Percentiles rank a stretch among this genome's conserved stretches.
Evolutionary conservation across 2,113 vertebrate genomes (phyloP).

Genomic region (chimpanzee (Pan troglodytes)): NHGRI_mPanTro3-v2.1_pri NC_072408.2:134079501-134080000

Average conservation of each 20-base stretch:
- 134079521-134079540: too few species aligned
- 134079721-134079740: not conserved
- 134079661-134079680: not conserved
- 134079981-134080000: not conserved
- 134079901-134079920: not conserved
- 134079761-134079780: rapidly evolving
- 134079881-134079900: not conserved
- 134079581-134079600: not conserved
- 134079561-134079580: too few species aligned
- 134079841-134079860: not conserved
- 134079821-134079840: not conserved
- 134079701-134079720: not conserved
- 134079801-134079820: not conserved
- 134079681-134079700: not conserved
- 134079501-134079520: too few species aligned
- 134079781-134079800: not conserved
- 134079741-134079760: not conserved
- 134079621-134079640: not conserved
- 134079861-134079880: not conserved
- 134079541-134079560: too few species aligned
- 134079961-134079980: not conserved
- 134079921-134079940: not conserved
- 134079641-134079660: rapidly evolving
- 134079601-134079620: not conserved
- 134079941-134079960: not conserved